Evolutionary conservation across 2,113 vertebrate species (phyloP).

Genomic region (Melanocharis versteri): DNA sequence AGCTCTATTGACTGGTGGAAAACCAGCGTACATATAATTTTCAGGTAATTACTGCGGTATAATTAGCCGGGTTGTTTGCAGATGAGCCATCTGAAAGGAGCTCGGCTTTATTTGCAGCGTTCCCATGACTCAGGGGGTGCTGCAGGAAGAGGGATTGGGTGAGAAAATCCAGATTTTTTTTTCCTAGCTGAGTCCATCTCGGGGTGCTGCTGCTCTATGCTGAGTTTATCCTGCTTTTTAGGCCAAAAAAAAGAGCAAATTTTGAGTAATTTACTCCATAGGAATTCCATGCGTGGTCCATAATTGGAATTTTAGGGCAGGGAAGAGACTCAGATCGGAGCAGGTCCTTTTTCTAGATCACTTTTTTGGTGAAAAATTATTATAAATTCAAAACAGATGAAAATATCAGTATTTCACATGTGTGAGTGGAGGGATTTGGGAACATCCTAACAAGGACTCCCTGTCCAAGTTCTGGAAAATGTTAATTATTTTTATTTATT

Average conservation of each 20-base stretch:
- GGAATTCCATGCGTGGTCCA: neutral
- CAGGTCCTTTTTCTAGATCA: neutral
- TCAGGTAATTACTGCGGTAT: conserved; percentile 71
- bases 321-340: neutral
- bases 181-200: neutral
- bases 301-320: neutral
- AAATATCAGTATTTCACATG: neutral
- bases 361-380: neutral
- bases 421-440: neutral
- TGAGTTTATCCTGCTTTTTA: neutral
- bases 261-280: accelerated
- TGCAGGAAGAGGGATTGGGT: neutral
- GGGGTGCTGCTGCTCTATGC: neutral
- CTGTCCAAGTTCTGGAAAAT: neutral
- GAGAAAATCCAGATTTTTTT: neutral
- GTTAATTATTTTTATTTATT: neutral
- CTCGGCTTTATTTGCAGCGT: neutral
- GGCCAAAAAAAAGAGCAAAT: neutral
- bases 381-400: neutral
- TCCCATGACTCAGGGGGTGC: neutral
- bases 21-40: conserved; percentile 75
- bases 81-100: conserved; percentile 23
- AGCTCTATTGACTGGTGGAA: conserved; percentile 63
- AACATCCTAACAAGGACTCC: neutral
- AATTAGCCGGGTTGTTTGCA: conserved; percentile 66